These are phyloP conservation scores for Hemicrepidius hirtus DNA, from an alignment of 2,888 invertebrate genomes.

Conservation along the genomic window DNA sequence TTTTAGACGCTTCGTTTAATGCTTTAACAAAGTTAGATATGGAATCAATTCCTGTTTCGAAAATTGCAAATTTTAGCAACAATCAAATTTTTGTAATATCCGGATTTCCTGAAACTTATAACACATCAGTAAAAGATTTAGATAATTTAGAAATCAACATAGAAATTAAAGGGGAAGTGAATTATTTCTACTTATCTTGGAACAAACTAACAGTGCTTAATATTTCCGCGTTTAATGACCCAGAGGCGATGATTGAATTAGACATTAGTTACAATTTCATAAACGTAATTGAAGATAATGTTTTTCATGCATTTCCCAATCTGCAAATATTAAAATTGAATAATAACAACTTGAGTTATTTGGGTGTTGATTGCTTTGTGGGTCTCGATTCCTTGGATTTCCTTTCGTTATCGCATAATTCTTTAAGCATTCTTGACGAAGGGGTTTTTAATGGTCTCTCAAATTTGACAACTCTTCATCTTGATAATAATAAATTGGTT, in stretches of 20 bases:
- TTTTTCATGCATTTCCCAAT: constrained; percentile 38
- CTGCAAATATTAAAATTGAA: constrained; percentile 34
- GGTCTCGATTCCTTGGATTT: not conserved
- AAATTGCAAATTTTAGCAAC: no score
- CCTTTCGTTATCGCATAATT: not conserved
- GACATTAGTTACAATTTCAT: constrained; percentile 46
- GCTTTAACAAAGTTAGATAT: no score
- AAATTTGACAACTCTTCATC: not conserved
- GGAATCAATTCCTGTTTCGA: no score
- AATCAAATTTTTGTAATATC: no score
- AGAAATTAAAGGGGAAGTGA: no score
- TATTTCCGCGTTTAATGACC: constrained; percentile 6
- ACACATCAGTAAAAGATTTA: no score
- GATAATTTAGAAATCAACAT: no score
- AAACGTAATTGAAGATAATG: constrained; percentile 17
- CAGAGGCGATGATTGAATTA: constrained; percentile 29
- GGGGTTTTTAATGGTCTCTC: not conserved
- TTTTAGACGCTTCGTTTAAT: no score
- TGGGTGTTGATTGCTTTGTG: not conserved
- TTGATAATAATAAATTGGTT: not conserved
- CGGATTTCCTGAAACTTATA: no score
- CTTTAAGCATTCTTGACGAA: not conserved
- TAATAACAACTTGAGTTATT: not conserved
- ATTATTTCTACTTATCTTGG: no score
- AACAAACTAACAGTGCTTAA: no score